Percentiles rank a stretch among this genome's conserved stretches.
Evolutionary conservation across 1,140 invertebrate species (phyloP).

Genomic region (Scaptomyza montana): DNA sequence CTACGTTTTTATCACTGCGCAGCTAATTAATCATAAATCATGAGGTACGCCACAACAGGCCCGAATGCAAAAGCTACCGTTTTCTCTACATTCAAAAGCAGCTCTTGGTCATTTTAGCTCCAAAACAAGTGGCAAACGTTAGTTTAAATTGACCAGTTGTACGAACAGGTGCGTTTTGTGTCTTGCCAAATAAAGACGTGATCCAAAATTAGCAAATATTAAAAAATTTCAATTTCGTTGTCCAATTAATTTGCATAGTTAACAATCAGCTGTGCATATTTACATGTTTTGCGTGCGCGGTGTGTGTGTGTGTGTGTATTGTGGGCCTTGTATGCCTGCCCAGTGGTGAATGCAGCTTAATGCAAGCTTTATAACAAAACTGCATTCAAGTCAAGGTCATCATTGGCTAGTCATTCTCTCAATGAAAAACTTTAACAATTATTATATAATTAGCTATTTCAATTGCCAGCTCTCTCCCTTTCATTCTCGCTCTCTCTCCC

Average conservation of each 20-base stretch:
- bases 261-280: slow-evolving; percentile 74
- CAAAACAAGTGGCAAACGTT: slow-evolving; percentile 25
- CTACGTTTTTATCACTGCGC: slow-evolving; percentile 2
- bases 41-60: slow-evolving; percentile 2
- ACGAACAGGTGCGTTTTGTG: slow-evolving; percentile 47
- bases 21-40: slow-evolving; percentile 10
- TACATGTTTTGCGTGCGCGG: slow-evolving; percentile 41
- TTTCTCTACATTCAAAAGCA: slow-evolving; percentile 7
- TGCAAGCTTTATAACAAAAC: slow-evolving; percentile 41
- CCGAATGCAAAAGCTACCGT: neutral
- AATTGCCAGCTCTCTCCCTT: neutral
- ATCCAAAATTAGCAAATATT: slow-evolving; percentile 1
- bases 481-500: neutral
- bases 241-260: slow-evolving; percentile 52
- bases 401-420: neutral
- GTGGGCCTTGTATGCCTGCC: slow-evolving; percentile 26
- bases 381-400: slow-evolving; percentile 66
- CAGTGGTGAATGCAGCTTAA: slow-evolving; percentile 44
- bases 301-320: slow-evolving; percentile 10
- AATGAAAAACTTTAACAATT: slow-evolving; percentile 22
- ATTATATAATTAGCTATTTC: slow-evolving; percentile 25
- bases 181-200: slow-evolving; percentile 21
- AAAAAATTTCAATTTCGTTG: slow-evolving; percentile 34
- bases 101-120: slow-evolving; percentile 18
- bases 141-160: slow-evolving; percentile 48